Conservation (phyloP, 2,888 invertebrate species). For the Cataglyphis albicans region DNA sequence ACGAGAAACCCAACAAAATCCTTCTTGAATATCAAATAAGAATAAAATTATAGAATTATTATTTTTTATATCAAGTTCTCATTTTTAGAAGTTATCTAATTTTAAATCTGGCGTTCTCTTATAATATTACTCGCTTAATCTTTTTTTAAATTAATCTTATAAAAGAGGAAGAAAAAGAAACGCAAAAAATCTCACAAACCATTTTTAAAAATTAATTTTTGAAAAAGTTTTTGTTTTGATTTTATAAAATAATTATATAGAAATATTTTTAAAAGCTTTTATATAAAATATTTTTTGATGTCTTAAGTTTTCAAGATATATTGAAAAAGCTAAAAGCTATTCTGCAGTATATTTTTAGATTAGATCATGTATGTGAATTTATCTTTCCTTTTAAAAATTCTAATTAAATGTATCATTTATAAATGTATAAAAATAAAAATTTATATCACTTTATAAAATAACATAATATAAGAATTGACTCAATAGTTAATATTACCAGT, state of each 20-base stretch:
- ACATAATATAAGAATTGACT: not conserved
- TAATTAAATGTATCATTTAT: not conserved
- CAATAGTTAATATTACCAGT: slow-evolving; percentile 71
- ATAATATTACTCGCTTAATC: not conserved
- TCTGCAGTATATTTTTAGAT: too few species aligned
- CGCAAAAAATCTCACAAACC: too few species aligned
- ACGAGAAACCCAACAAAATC: not conserved
- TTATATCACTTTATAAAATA: not conserved
- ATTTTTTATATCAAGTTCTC: not conserved
- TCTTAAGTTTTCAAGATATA: too few species aligned
- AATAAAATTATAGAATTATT: not conserved
- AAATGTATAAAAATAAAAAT: not conserved
- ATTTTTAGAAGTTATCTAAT: not conserved
- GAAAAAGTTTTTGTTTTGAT: too few species aligned
- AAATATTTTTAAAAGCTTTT: too few species aligned
- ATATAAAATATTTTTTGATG: too few species aligned
- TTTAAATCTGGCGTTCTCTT: not conserved
- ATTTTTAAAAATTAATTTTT: too few species aligned
- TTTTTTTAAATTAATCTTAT: not conserved
- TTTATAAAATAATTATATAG: too few species aligned
- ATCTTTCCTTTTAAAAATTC: not conserved
- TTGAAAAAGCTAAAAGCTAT: too few species aligned
- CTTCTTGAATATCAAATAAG: not conserved
- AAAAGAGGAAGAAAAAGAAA: not conserved
- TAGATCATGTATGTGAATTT: not conserved